Percentiles rank a stretch among this genome's conserved stretches.
phyloP scores from a whole-genome alignment of 2,113 vertebrate genomes.

The Triplophysa rosa region DNA sequence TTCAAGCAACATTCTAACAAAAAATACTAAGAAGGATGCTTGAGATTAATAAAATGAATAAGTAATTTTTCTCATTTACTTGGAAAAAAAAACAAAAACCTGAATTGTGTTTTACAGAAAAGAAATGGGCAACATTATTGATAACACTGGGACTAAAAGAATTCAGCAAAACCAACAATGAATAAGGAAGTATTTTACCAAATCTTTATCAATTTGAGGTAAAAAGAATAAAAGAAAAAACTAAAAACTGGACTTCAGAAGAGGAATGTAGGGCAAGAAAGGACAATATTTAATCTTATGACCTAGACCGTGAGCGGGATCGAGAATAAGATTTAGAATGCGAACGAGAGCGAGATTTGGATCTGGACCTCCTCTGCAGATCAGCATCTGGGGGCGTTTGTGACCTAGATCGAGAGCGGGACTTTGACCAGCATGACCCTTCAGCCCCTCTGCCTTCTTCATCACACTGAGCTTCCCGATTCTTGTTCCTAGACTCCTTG shows the following conservation, averaged over 20 bases:
- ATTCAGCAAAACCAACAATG: background rate
- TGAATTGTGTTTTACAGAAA: no score
- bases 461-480: slow-evolving; percentile 63
- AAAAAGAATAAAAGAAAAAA: background rate
- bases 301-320: slow-evolving; percentile 46
- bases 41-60: background rate
- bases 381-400: slow-evolving; percentile 6
- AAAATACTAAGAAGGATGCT: background rate
- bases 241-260: background rate
- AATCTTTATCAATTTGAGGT: background rate
- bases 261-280: background rate
- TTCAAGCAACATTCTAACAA: background rate
- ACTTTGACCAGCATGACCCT: slow-evolving; percentile 57
- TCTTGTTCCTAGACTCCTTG: slow-evolving; percentile 68
- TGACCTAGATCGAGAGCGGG: slow-evolving; percentile 30
- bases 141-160: no score
- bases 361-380: slow-evolving; percentile 32
- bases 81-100: no score
- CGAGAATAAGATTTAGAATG: slow-evolving; percentile 32
- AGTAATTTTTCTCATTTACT: no score
- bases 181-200: background rate
- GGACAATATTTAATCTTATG: slow-evolving; percentile 39
- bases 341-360: slow-evolving; percentile 31
- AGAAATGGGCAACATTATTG: no score
- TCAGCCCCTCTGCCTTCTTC: slow-evolving; percentile 59